A percentile compares a stretch with the other conserved stretches of the same genome.
These are phyloP conservation scores for Pygoscelis adeliae DNA, from an alignment of 2,113 vertebrate species.

Conservation along the genomic window DNA sequence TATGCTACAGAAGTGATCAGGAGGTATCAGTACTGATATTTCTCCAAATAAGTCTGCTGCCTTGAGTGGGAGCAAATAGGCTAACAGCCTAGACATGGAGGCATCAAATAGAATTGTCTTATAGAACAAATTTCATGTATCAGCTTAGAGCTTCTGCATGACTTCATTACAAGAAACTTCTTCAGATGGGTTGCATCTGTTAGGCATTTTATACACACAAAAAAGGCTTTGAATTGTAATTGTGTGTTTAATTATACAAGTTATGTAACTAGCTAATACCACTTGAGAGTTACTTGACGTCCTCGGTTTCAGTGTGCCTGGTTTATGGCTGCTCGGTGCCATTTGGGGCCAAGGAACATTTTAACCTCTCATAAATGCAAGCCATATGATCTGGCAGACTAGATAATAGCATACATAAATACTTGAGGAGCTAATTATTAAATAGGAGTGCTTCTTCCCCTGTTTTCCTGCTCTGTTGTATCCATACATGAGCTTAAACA, in stretches of 20 bases:
- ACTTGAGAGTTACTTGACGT: neutral
- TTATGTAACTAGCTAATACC: neutral
- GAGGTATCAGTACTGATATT: neutral
- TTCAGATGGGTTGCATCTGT: neutral
- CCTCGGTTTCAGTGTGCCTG: neutral
- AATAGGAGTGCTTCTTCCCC: neutral
- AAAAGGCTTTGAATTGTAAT: neutral
- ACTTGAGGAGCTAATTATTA: neutral
- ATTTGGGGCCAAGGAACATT: neutral
- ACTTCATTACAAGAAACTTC: neutral
- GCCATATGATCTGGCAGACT: neutral
- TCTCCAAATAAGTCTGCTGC: neutral
- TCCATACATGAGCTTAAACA: neutral
- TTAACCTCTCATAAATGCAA: neutral
- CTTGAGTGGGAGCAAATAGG: neutral
- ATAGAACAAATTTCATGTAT: neutral
- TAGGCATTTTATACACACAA: neutral
- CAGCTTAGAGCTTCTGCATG: neutral
- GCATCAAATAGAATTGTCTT: neutral
- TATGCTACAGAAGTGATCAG: neutral
- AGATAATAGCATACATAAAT: neutral
- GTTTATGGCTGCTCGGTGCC: neutral
- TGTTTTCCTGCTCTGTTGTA: neutral
- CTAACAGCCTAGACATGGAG: neutral
- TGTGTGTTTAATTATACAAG: conserved; percentile 18